These are phyloP conservation scores for Parauchenoglanis ngamensis DNA, from an alignment of 2,797 vertebrate species.

Conservation along the genomic window DNA sequence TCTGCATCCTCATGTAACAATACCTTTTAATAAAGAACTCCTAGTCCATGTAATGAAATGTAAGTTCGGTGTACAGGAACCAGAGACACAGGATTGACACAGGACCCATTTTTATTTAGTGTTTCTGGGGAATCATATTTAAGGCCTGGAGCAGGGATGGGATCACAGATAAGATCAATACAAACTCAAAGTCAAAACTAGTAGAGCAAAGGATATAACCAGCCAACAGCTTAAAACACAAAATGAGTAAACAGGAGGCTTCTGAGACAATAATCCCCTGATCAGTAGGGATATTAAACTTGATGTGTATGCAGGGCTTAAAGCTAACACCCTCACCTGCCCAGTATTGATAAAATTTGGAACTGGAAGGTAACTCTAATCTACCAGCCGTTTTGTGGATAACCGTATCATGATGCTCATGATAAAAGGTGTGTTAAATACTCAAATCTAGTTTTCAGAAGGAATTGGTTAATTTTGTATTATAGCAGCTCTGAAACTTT, in stretches of 20 bases:
- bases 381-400: neutral
- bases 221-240: neutral
- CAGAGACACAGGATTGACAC: neutral
- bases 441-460: neutral
- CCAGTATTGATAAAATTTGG: neutral
- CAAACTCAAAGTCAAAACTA: neutral
- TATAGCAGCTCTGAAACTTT: neutral
- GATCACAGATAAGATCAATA: neutral
- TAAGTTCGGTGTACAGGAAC: neutral
- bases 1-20: neutral
- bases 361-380: neutral
- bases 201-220: neutral
- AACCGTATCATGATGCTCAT: neutral
- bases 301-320: neutral
- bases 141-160: neutral
- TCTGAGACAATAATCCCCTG: slow-evolving; percentile 9
- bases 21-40: slow-evolving; percentile 10
- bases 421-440: too few species aligned
- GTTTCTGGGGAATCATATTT: neutral
- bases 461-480: neutral
- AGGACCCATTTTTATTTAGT: neutral
- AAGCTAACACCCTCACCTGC: neutral
- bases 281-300: neutral
- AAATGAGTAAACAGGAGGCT: neutral
- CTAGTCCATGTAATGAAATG: neutral